Conservation (phyloP, 2,888 invertebrate species). For the Merodon equestris region DNA sequence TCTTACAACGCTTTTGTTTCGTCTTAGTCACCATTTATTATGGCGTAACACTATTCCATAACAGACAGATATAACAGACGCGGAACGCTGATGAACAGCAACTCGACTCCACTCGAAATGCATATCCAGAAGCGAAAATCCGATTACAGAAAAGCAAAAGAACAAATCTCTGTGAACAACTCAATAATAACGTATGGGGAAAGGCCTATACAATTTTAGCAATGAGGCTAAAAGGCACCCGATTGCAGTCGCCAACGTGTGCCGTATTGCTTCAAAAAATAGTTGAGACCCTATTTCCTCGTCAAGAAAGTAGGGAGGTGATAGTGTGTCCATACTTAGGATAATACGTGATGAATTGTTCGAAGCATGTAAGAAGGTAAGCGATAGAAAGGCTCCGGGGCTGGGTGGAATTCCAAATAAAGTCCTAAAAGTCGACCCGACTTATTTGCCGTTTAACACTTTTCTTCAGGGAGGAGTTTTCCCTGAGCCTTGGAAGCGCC, state of each 20-base stretch:
- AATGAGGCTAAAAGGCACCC: constrained; percentile 11
- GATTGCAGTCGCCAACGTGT: constrained; percentile 6
- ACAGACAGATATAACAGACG: no score
- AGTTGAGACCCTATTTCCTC: constrained; percentile 4
- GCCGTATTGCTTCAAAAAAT: background rate
- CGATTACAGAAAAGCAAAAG: no score
- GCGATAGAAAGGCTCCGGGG: constrained; percentile 6
- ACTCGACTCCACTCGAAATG: no score
- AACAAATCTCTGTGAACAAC: constrained; percentile 10
- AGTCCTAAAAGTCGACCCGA: background rate
- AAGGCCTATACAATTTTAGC: constrained; percentile 2
- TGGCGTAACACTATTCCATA: no score
- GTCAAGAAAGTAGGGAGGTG: constrained; percentile 2
- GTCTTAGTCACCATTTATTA: no score
- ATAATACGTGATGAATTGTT: constrained; percentile 1
- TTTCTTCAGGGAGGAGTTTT: background rate
- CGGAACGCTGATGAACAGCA: no score
- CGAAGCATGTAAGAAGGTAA: constrained; percentile 1
- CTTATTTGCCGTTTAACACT: background rate
- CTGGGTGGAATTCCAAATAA: background rate
- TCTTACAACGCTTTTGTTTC: no score
- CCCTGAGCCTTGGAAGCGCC: constrained; percentile 2
- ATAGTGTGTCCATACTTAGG: background rate
- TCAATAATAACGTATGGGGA: constrained; percentile 3
- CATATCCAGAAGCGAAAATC: no score